A percentile compares a stretch with the other conserved stretches of the same genome.
phyloP scores from a whole-genome alignment of 23 tunicate genomes.

The Clavelina lepadiformis region DNA sequence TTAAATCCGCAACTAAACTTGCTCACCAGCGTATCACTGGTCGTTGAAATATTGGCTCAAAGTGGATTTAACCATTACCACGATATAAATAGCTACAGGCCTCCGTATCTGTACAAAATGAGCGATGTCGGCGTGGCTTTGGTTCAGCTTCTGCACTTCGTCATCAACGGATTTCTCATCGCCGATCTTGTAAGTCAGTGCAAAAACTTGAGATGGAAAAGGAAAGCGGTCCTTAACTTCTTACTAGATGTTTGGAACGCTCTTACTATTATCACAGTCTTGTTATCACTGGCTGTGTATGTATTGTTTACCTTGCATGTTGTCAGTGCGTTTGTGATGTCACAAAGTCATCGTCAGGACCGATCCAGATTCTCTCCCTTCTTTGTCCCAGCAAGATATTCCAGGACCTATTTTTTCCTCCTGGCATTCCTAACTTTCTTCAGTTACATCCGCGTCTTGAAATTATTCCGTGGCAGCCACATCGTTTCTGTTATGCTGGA shows the following conservation, averaged over 20 bases:
- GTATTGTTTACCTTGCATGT: constrained; percentile 20
- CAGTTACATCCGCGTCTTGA: constrained; percentile 51
- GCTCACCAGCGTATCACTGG: constrained; percentile 29
- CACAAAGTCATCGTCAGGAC: constrained; percentile 22
- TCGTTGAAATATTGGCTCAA: constrained; percentile 33
- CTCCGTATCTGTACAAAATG: constrained; percentile 35
- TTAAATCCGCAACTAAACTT: constrained; percentile 18
- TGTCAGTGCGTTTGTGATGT: neutral
- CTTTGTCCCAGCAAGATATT: constrained; percentile 27
- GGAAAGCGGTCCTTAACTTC: constrained; percentile 12
- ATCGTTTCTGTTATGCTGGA: constrained; percentile 53
- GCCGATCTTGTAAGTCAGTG: constrained; percentile 35
- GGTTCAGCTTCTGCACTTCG: constrained; percentile 34
- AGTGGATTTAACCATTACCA: constrained; percentile 33
- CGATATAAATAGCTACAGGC: constrained; percentile 30
- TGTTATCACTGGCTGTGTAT: constrained; percentile 32
- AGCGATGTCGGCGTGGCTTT: constrained; percentile 22
- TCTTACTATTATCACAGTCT: constrained; percentile 7
- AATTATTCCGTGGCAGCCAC: constrained; percentile 63
- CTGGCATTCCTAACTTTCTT: constrained; percentile 34
- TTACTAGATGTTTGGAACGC: constrained; percentile 40
- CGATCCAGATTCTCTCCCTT: constrained; percentile 35
- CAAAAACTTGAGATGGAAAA: constrained; percentile 34
- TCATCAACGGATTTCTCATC: neutral
- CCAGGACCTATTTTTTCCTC: constrained; percentile 1